Evolutionary conservation across 37 sponge, comb jelly and placozoan genomes (phyloP).

Genomic region (Spongilla lacustris): DNA sequence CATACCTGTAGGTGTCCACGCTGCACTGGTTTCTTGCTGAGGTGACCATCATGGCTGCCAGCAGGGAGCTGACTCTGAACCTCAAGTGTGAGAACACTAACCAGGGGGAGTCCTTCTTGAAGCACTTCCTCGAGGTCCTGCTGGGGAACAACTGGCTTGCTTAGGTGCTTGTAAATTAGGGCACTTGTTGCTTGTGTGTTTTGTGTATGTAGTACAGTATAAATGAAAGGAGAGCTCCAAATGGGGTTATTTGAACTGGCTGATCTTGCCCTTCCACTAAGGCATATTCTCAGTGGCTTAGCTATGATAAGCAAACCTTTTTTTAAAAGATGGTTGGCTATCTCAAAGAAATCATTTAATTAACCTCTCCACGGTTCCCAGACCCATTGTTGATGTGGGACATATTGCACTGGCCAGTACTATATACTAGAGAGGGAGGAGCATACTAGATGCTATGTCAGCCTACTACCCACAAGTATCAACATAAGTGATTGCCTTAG

Average conservation of each 20-base stretch:
- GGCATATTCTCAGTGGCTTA: too few relatives aligned
- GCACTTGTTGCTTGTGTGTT: not conserved
- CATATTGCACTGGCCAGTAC: too few relatives aligned
- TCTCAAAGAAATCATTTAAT: too few relatives aligned
- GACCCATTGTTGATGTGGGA: too few relatives aligned
- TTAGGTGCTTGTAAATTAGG: not conserved
- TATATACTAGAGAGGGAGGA: too few relatives aligned
- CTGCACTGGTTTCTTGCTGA: slow-evolving; percentile 73
- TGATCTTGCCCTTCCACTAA: not conserved
- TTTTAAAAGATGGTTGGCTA: too few relatives aligned
- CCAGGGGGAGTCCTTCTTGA: slow-evolving; percentile 46
- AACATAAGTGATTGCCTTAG: too few relatives aligned
- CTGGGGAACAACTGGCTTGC: slow-evolving; percentile 39
- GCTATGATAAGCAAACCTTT: too few relatives aligned
- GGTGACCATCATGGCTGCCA: slow-evolving; percentile 38
- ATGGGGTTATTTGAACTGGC: not conserved
- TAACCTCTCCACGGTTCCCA: too few relatives aligned
- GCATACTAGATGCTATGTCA: too few relatives aligned
- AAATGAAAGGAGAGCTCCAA: not conserved
- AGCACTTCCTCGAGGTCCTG: slow-evolving; percentile 70
- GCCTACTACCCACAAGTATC: too few relatives aligned
- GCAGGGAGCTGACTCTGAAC: slow-evolving; percentile 36
- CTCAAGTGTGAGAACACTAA: slow-evolving; percentile 75
- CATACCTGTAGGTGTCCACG: slow-evolving; percentile 62
- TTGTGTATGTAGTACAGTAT: not conserved